phyloP scores from a whole-genome alignment of 2,797 vertebrate species.

The Sebastes nivosus region DNA sequence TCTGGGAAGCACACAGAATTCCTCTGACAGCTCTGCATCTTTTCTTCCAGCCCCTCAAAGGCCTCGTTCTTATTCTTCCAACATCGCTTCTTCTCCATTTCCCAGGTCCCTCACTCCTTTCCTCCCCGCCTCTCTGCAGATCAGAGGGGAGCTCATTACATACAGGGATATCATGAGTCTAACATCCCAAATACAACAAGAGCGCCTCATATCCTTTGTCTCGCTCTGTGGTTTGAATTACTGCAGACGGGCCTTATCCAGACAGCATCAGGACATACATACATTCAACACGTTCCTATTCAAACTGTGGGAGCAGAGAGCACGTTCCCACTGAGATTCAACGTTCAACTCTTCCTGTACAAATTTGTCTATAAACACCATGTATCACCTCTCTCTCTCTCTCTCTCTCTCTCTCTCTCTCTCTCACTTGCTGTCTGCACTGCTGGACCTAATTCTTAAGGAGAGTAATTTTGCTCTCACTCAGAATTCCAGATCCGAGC shows the following conservation, averaged over 20 bases:
- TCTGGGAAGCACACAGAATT: conserved; percentile 17
- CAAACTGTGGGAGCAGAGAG: conserved; percentile 36
- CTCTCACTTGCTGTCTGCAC: conserved; percentile 23
- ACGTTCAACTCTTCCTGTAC: conserved; percentile 1
- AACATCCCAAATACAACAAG: conserved; percentile 50
- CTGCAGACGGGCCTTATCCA: conserved; percentile 53
- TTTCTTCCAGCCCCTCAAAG: conserved; percentile 9
- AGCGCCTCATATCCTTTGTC: conserved; percentile 49
- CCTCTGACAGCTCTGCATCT: conserved; percentile 28
- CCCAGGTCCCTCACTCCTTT: conserved; percentile 2
- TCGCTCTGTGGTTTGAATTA: conserved; percentile 66
- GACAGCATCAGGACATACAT: conserved; percentile 45
- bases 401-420: conserved; percentile 6
- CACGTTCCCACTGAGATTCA: conserved; percentile 27
- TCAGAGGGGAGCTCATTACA: conserved; percentile 64
- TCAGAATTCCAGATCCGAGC: conserved; percentile 75
- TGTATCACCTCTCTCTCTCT: conserved; percentile 8
- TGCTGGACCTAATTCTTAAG: conserved; percentile 59
- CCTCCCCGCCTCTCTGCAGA: conserved; percentile 31
- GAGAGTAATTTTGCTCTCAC: conserved; percentile 72
- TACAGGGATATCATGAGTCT: conserved; percentile 51
- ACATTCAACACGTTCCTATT: conserved; percentile 49
- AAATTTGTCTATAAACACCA: conserved; percentile 20
- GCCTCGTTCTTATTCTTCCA: conserved; percentile 21
- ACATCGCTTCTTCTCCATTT: conserved; percentile 13